Evolutionary conservation across 2,113 vertebrate species (phyloP).

Genomic region (Rhinopithecus roxellana): DNA sequence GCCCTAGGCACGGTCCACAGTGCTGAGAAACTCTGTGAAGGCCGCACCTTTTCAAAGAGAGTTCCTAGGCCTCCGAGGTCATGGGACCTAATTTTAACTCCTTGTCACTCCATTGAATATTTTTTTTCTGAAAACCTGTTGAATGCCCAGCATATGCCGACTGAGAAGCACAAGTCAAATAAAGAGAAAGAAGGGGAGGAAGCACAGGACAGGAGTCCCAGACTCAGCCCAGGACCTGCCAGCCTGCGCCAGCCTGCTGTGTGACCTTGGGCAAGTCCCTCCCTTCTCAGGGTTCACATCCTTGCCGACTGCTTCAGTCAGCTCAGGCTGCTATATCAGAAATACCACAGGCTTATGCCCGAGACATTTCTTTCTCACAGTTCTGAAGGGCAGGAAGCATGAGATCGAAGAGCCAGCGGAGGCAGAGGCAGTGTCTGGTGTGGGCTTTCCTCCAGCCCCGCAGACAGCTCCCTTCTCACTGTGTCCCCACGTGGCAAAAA

Average conservation of each 20-base stretch:
- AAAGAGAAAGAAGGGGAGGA: background rate
- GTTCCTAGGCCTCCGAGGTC: background rate
- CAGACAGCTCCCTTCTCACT: no score
- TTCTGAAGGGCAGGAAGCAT: background rate
- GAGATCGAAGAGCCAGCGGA: background rate
- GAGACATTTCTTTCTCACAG: background rate
- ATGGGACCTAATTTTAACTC: background rate
- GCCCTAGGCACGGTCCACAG: no score
- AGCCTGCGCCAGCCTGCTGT: background rate
- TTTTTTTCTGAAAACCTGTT: background rate
- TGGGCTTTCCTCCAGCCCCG: background rate
- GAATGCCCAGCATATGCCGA: background rate
- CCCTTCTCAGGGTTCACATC: background rate
- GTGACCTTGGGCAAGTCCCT: background rate
- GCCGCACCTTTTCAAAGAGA: background rate
- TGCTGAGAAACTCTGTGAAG: background rate
- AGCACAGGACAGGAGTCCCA: background rate
- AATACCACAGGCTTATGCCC: background rate
- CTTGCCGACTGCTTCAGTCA: background rate
- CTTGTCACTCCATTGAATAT: background rate
- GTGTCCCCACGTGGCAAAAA: background rate
- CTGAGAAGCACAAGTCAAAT: background rate
- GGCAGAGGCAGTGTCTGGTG: background rate
- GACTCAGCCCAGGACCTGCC: background rate
- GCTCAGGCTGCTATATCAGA: background rate